Evolutionary conservation across 1,140 invertebrate genomes (phyloP).

Genomic region (Bombus ignitus): DNA sequence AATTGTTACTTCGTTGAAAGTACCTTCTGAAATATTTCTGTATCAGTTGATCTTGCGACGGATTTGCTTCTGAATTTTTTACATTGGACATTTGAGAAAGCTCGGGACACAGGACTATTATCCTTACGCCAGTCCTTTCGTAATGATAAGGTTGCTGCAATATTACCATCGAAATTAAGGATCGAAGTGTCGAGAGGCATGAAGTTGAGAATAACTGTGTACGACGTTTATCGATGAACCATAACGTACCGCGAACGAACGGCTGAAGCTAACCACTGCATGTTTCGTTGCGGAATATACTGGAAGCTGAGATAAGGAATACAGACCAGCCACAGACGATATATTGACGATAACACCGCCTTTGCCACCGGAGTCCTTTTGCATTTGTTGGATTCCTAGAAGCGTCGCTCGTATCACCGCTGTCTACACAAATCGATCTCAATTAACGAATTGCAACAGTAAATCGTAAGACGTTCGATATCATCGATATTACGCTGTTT

Average conservation of each 20-base stretch:
- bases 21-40: slow-evolving; percentile 59
- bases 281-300: slow-evolving; percentile 88
- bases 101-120: slow-evolving; percentile 80
- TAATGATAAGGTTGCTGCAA: slow-evolving; percentile 78
- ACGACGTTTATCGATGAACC: not conserved
- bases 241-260: slow-evolving; percentile 79
- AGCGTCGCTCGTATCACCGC: slow-evolving; percentile 79
- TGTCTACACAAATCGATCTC: slow-evolving; percentile 70
- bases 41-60: slow-evolving; percentile 48
- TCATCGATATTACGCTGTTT: not conserved
- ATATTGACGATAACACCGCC: slow-evolving; percentile 87
- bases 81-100: slow-evolving; percentile 72
- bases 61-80: slow-evolving; percentile 50
- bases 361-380: slow-evolving; percentile 84
- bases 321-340: slow-evolving; percentile 85
- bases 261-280: slow-evolving; percentile 84
- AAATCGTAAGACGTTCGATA: not conserved
- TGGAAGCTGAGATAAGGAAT: slow-evolving; percentile 84
- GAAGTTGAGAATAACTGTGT: not conserved
- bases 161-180: not conserved
- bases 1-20: not conserved
- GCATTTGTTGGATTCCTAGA: slow-evolving; percentile 83
- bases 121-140: slow-evolving; percentile 79
- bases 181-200: too few relatives aligned
- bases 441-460: not conserved